Evolutionary conservation across 2,888 invertebrate genomes (phyloP), one percentile per base, ranked within the genome.

Genomic region (Synanthedon tipuliformis): DNA sequence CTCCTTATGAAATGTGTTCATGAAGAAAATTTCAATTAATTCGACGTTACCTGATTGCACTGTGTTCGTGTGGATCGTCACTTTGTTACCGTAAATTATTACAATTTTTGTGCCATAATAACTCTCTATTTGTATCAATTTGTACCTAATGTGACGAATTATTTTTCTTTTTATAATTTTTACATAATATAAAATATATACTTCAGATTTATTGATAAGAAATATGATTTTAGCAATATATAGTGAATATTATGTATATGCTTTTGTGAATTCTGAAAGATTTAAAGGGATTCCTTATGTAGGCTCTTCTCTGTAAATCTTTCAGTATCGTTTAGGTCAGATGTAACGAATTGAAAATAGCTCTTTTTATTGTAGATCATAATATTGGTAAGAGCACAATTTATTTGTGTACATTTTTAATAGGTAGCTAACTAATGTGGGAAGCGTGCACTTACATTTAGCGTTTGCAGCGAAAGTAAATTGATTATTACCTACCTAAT

Each of bases 401-500:
- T 64, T 66, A 66, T 68, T 65, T 64, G 61, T 73, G 64, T 73
- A 71, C 56, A 66, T 66, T 70, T 23, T 23, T 60, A 65, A 62
- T 65, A 66, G 65, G 70, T 72, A 67, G 66, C 62, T 67, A 66
- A 66, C 56, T 61, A 56, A 61, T 68, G 57, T 59, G 8, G 34
- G 57, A 62, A 61, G 56, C 54, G 52, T 57, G 61, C 64, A 64
- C 59, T 57, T 55, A 56, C 53, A 54, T 56, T 61, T 58, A 58
- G 63, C 61, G 61, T 59, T 63, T 60, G 62, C 68, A 68, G 65
- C 62, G 57, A 61, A 55, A 56, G 58, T 59, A 53, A 65, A 61
- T 58, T 61, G 61, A 63, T 34, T 27, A 49, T 40, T 66, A 63
- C 58, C 60, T 62, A 41, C 16, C 16, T 45, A 49, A 40, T 41